Evolutionary conservation across 2,113 vertebrate genomes (phyloP).

Genomic region (Dolichotis patagonum): DNA sequence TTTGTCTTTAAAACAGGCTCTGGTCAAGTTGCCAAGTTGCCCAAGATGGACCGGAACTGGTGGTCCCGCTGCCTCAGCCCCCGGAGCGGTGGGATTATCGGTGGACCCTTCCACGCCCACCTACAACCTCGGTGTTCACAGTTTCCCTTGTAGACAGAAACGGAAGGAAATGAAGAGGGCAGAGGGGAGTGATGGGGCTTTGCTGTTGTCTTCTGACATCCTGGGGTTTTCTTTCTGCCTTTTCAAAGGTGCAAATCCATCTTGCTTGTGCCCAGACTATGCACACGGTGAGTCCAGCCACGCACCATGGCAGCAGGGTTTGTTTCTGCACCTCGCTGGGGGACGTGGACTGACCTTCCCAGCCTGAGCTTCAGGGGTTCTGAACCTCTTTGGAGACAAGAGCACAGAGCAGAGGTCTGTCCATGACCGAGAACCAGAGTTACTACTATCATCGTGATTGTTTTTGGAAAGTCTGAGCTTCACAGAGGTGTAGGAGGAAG

Average conservation of each 20-base stretch:
- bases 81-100: background rate
- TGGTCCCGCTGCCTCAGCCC: background rate
- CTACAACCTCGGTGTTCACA: no score
- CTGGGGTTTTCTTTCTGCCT: background rate
- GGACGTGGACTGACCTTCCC: no score
- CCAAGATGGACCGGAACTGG: background rate
- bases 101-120: background rate
- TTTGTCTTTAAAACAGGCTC: background rate
- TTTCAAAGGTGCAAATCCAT: background rate
- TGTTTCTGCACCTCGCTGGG: fast-evolving
- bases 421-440: background rate
- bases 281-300: fast-evolving
- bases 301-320: fast-evolving
- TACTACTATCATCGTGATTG: background rate
- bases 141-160: background rate
- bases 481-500: background rate
- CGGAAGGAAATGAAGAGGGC: background rate
- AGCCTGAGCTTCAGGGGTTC: fast-evolving
- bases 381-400: background rate
- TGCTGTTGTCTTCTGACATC: background rate
- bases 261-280: fast-evolving
- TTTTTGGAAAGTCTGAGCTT: background rate
- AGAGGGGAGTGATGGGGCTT: background rate
- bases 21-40: background rate
- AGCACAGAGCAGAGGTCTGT: background rate